Percentiles rank a stretch among this genome's conserved stretches.
Evolutionary conservation across 2,888 invertebrate genomes (phyloP).

Genomic region (Oxystoma pomonae): DNA sequence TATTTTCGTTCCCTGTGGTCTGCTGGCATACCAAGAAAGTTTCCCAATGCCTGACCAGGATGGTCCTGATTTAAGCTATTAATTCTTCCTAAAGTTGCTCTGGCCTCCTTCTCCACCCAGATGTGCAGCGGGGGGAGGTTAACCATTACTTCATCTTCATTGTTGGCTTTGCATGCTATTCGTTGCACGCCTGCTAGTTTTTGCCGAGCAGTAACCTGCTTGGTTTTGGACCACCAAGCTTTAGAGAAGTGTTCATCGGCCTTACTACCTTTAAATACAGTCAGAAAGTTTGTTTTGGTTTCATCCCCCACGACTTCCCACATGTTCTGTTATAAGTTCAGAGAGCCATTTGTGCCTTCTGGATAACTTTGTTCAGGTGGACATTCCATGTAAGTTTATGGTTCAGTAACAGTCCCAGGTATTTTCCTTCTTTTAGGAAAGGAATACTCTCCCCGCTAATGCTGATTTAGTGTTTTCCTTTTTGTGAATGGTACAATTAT

Average conservation of each 20-base stretch:
- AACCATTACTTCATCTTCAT: background rate
- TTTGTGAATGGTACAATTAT: background rate
- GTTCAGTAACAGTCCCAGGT: background rate
- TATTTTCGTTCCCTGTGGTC: background rate
- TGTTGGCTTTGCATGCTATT: background rate
- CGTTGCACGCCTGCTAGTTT: background rate
- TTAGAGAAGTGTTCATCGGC: background rate
- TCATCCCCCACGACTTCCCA: background rate
- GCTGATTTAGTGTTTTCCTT: background rate
- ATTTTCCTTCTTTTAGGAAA: background rate
- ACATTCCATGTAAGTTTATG: background rate
- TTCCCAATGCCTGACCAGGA: background rate
- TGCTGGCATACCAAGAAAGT: background rate
- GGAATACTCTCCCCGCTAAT: background rate
- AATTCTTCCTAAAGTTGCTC: background rate
- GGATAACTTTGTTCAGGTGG: background rate
- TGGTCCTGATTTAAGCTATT: background rate
- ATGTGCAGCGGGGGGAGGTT: background rate
- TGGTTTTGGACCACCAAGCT: background rate
- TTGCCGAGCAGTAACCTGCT: background rate
- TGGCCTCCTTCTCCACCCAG: background rate
- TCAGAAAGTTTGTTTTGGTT: background rate
- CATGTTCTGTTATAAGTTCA: background rate
- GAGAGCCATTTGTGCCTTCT: background rate
- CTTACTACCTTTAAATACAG: background rate